A percentile compares a stretch with the other conserved stretches of the same genome.
Conservation (phyloP, 2,797 vertebrate species). For the Lutjanus campechanus region DNA sequence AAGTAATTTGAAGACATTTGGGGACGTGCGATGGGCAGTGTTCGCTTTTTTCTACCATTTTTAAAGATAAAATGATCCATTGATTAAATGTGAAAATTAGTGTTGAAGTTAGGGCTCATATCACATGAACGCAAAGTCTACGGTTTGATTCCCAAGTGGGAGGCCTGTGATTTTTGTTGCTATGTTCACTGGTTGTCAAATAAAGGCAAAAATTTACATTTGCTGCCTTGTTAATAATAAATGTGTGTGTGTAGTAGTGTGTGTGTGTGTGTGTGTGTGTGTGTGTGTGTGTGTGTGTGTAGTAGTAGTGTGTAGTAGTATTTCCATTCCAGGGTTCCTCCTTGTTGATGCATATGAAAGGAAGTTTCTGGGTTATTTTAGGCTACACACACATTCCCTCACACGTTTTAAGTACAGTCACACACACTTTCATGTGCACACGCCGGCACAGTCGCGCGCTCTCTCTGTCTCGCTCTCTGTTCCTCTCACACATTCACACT, state of each 20-base stretch:
- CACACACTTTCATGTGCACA: constrained; percentile 13
- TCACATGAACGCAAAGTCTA: neutral
- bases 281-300: neutral
- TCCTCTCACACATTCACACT: constrained; percentile 12
- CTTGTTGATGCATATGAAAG: constrained; percentile 23
- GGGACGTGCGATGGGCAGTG: too few relatives aligned
- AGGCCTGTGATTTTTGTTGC: too few relatives aligned
- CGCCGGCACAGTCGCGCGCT: neutral
- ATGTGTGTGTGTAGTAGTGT: neutral
- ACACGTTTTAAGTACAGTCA: constrained; percentile 22
- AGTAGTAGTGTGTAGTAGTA: neutral
- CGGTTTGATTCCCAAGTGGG: rapidly evolving
- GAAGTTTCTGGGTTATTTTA: constrained; percentile 47
- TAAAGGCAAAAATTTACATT: too few relatives aligned
- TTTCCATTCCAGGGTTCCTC: constrained; percentile 24
- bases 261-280: neutral
- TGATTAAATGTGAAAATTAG: neutral
- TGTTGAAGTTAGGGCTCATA: neutral
- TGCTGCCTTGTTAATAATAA: too few relatives aligned
- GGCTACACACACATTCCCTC: neutral
- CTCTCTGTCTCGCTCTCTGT: neutral
- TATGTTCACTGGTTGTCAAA: too few relatives aligned
- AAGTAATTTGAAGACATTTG: neutral
- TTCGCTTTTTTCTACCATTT: neutral
- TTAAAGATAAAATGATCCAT: neutral